A percentile compares a stretch with the other conserved stretches of the same genome.
phyloP scores from a whole-genome alignment of 2,113 vertebrate genomes.

The Asarcornis scutulata region DNA sequence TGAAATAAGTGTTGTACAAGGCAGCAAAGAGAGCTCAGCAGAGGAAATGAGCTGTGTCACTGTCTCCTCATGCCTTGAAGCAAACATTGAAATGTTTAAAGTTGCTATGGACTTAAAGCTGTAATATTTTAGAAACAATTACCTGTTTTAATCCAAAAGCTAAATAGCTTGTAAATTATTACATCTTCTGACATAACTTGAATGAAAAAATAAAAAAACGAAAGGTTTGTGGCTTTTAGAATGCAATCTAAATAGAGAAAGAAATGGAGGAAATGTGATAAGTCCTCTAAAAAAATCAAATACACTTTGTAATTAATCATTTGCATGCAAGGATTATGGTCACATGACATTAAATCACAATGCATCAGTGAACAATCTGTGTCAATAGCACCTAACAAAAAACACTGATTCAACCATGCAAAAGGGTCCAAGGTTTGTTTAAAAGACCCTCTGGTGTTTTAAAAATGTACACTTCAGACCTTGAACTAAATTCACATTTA shows the following conservation, averaged over 20 bases:
- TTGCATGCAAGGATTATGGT: conserved; percentile 10
- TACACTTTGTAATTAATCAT: conserved; percentile 26
- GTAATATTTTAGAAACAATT: conserved; percentile 75
- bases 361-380: neutral
- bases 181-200: neutral
- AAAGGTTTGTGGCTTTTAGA: neutral
- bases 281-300: conserved; percentile 10
- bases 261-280: neutral
- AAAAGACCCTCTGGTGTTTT: conserved; percentile 34
- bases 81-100: conserved; percentile 69
- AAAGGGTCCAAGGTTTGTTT: conserved; percentile 32
- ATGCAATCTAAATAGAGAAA: neutral
- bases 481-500: conserved; percentile 59
- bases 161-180: conserved; percentile 22
- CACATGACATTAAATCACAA: conserved; percentile 25
- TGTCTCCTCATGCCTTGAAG: conserved; percentile 78
- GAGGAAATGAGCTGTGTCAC: conserved; percentile 84
- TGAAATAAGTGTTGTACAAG: conserved; percentile 85
- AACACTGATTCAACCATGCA: neutral
- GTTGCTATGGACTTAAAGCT: conserved; percentile 44
- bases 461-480: conserved; percentile 10
- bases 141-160: conserved; percentile 62
- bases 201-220: neutral
- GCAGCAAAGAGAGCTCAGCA: conserved; percentile 77
- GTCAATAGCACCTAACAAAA: conserved; percentile 17